Percentiles rank a stretch among this genome's conserved stretches.
These are phyloP conservation scores for Melanotaenia nigrans DNA, from an alignment of 2,797 vertebrate species.

Conservation along the genomic window DNA sequence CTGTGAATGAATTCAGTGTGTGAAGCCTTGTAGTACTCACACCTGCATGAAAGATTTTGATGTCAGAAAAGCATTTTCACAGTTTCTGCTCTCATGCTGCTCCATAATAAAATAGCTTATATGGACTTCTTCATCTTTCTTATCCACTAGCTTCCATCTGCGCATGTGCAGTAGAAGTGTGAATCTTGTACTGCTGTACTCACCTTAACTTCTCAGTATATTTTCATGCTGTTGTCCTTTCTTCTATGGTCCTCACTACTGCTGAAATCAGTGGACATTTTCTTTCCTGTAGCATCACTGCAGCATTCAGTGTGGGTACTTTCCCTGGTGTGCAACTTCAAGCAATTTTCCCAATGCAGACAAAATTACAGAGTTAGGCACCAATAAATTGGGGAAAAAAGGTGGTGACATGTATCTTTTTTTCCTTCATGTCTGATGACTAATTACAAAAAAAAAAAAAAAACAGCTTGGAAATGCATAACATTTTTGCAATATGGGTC, in stretches of 20 bases:
- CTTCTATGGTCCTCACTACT: neutral
- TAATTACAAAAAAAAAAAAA: slow-evolving; percentile 3
- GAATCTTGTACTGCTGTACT: neutral
- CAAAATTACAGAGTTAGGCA: neutral
- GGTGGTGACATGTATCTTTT: neutral
- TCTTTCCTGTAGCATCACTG: slow-evolving; percentile 12
- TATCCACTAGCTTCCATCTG: neutral
- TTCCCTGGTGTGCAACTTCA: neutral
- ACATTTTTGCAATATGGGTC: neutral
- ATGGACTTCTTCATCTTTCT: slow-evolving; percentile 21
- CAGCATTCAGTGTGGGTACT: slow-evolving; percentile 5
- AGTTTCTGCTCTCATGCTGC: neutral
- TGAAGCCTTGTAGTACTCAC: slow-evolving; percentile 52
- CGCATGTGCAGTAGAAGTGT: neutral
- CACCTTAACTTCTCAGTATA: slow-evolving; percentile 7
- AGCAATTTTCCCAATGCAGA: neutral
- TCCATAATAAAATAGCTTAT: slow-evolving; percentile 9
- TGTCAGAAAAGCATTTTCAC: slow-evolving; percentile 40
- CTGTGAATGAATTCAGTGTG: slow-evolving; percentile 47
- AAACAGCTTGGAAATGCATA: neutral
- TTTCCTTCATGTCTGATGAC: neutral
- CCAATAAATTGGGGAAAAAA: slow-evolving; percentile 1
- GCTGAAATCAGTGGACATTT: slow-evolving; percentile 24
- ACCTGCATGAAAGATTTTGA: slow-evolving; percentile 47
- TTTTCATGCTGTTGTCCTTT: slow-evolving; percentile 2